Evolutionary conservation across 2,888 invertebrate species (phyloP).

Genomic region (Bursaphelenchus okinawaensis): DNA sequence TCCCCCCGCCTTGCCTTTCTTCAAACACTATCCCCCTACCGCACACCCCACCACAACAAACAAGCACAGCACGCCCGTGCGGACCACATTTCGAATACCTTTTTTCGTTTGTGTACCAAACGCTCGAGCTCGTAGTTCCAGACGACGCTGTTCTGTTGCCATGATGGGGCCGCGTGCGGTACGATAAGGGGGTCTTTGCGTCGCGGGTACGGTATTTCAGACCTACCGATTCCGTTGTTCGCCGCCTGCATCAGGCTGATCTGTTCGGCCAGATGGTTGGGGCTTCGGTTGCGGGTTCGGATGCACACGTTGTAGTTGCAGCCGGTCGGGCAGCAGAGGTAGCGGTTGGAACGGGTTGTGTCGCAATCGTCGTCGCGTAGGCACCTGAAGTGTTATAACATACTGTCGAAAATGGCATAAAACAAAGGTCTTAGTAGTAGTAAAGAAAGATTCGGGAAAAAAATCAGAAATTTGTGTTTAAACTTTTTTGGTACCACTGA

Average conservation of each 20-base stretch:
- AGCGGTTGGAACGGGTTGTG: slow-evolving; percentile 1
- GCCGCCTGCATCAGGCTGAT: not conserved
- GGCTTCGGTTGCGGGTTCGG: not conserved
- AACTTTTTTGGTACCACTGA: no score
- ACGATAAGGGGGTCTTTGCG: not conserved
- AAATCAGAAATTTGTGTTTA: no score
- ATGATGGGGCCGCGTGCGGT: not conserved
- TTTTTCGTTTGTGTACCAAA: not conserved
- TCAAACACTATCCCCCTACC: no score
- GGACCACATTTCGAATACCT: not conserved
- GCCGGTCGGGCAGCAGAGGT: slow-evolving; percentile 28
- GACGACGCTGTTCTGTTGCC: not conserved
- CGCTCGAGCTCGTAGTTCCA: not conserved
- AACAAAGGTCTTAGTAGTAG: no score
- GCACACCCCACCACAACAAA: not conserved
- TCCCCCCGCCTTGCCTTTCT: no score
- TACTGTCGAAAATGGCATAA: no score
- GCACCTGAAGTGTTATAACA: slow-evolving; percentile 22
- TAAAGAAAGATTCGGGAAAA: no score
- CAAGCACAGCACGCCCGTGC: not conserved
- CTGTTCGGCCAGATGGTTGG: not conserved
- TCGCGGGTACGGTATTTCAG: not conserved
- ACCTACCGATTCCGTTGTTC: not conserved
- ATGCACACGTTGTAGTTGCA: slow-evolving; percentile 31
- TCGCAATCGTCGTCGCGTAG: slow-evolving; percentile 19